Evolutionary conservation across 2,797 vertebrate genomes (phyloP), one percentile per base, ranked within the genome.

Genomic region (Microhierax caerulescens): DNA sequence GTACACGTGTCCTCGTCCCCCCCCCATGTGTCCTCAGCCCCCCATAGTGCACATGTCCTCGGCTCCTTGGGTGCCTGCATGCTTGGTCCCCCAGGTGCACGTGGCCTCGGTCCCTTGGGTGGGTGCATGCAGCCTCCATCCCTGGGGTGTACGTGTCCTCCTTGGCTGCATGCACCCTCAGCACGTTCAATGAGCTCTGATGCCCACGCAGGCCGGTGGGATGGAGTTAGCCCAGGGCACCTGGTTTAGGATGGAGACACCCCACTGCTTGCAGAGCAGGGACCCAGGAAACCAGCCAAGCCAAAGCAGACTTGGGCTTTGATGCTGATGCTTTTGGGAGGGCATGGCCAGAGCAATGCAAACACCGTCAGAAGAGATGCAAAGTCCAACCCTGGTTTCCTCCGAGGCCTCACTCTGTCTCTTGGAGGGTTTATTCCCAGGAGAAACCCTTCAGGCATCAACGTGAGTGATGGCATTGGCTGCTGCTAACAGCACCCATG

Each of bases 381-480:
- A 8, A 6, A 76, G 11, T 36, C 36, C 50, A 48, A 13, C 13
- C 19, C 8, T 1, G 6, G 28, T 18, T 57, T 51, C 21, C 87
- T 50, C 47, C 4, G 8, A 57, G 28, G 23, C 43, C 13, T 36
- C 1, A 0, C 43, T 70, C 32, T 1, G 0, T 59, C 47, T 67
- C 50, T 25, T 2, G 0, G 8, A 20, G 53, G 67, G 7, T 79
- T 73, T 53, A 39, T 72, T 59, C 41, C 57, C 57, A 8, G 88
- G 34, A 43, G 27, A 41, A 77, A 64, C 32, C 30, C 34, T 60
- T 28, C 53, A 39, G 69, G 53, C 22, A 5, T 36, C 37, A 57
- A 27, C 7, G 17, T 15, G 36, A 84, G 41, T 5, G 10, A 36
- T 41, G 41, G 39, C 54, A 19, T 22, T 3, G 5, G 60, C 43